Base-by-base conservation (phyloP, 35 echinoderm and acorn worm species). In the Lytechinus variegatus region DNA sequence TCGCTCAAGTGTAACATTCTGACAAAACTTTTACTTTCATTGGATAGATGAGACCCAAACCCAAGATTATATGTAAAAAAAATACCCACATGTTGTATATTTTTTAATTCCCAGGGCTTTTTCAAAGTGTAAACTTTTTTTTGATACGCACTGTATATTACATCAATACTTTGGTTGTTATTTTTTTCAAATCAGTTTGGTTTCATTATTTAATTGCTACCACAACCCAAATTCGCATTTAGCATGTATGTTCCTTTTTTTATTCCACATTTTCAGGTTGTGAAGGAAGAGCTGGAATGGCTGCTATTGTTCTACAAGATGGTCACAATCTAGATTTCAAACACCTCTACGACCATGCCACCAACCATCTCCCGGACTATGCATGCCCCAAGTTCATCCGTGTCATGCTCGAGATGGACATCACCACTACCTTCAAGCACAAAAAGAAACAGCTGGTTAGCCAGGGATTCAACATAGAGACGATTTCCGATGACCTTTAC, bases 351-450 rank as follows among this genome's bases (percentile, higher is more conserved):
- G 56, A 95, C 9, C 98, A 99, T 56, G 91, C 97, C 53, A 95
- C 92, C 28, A 96, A 96, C 52, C 86, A 92, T 10, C 96, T 99
- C 44, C 98, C 98, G 1, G 86, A 86, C 57, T 99, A 99, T 92
- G 98, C 98, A 52, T 97, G 96, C 54, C 98, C 98, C 79, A 99
- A 99, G 95, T 96, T 99, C 53, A 19, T 99, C 7, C 98, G 98
- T 19, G 89, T 96, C 56, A 95, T 96, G 94, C 9, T 87, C 3
- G 91, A 96, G 27, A 97, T 99, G 86, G 95, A 96, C 24, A 95
- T 97, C 72, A 97, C 98, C 5, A 96, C 88, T 7, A 99, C 98
- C 21, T 96, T 94, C 95, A 99, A 99, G 89, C 95, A 97, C 91
- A 91, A 96, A 55, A 99, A 99, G 96, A 97, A 93, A 27, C 94